Conservation (phyloP, 1,140 invertebrate genomes). For the Zaprionus capensis region DNA sequence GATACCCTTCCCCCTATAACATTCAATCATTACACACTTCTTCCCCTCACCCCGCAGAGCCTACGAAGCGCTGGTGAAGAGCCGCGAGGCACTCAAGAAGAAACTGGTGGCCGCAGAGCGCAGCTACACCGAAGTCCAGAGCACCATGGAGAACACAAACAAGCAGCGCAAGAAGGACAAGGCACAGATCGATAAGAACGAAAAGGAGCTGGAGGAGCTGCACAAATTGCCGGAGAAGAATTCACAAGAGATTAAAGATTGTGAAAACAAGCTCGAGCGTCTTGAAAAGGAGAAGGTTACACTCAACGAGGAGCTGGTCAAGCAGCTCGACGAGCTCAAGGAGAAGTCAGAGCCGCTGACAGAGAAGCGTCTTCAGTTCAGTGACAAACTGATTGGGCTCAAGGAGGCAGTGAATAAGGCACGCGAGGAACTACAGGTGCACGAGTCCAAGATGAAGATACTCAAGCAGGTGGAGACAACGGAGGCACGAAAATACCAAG, state of each 20-base stretch:
- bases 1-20: background rate
- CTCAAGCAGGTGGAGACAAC: slow-evolving; percentile 91
- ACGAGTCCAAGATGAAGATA: slow-evolving; percentile 92
- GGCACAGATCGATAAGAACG: slow-evolving; percentile 87
- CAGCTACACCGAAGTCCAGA: slow-evolving; percentile 87
- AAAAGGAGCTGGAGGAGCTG: slow-evolving; percentile 87
- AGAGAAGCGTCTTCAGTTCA: slow-evolving; percentile 87
- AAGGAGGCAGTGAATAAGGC: slow-evolving; percentile 60
- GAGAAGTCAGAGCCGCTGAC: slow-evolving; percentile 87
- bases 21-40: background rate
- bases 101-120: slow-evolving; percentile 86
- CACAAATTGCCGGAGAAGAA: slow-evolving; percentile 89
- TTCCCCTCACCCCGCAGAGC: slow-evolving; percentile 78
- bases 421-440: slow-evolving; percentile 90
- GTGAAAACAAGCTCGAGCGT: slow-evolving; percentile 86
- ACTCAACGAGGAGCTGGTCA: slow-evolving; percentile 87
- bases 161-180: slow-evolving; percentile 88
- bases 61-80: slow-evolving; percentile 86
- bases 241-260: slow-evolving; percentile 89
- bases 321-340: slow-evolving; percentile 85
- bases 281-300: slow-evolving; percentile 85
- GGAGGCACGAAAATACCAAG: slow-evolving; percentile 90
- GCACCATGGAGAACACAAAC: slow-evolving; percentile 87
- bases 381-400: slow-evolving; percentile 81
- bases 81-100: slow-evolving; percentile 87